Conservation (phyloP, 2,113 vertebrate species). For the Malurus melanocephalus region DNA sequence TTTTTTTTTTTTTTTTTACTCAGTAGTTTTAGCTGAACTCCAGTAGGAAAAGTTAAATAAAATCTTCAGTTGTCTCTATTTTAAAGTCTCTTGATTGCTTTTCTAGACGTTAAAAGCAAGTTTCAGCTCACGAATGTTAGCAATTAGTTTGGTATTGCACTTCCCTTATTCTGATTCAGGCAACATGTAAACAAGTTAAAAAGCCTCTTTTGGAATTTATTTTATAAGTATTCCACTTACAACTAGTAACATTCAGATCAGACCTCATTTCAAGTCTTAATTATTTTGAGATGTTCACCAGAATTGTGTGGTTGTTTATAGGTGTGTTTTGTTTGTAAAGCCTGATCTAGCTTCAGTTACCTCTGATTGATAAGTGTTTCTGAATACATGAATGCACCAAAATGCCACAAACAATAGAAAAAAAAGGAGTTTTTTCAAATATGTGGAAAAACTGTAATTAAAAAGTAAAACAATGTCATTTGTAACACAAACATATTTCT, state of each 20-base stretch:
- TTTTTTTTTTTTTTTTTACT: background rate
- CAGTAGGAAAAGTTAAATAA: background rate
- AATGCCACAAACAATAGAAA: background rate
- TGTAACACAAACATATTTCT: background rate
- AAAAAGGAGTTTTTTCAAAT: background rate
- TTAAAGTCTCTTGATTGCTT: background rate
- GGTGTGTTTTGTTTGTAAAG: background rate
- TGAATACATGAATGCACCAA: background rate
- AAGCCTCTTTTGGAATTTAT: background rate
- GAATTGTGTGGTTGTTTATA: background rate
- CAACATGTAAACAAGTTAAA: background rate
- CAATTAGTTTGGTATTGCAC: background rate
- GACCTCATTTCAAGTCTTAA: background rate
- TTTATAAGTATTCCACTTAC: background rate
- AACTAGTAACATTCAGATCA: background rate
- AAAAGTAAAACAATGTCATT: background rate
- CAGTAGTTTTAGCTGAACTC: background rate
- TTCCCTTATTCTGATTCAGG: background rate
- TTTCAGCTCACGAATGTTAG: background rate
- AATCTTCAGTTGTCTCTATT: background rate
- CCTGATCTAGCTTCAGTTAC: background rate
- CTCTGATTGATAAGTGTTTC: background rate
- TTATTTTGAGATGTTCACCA: background rate
- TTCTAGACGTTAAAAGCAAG: background rate
- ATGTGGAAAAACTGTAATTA: conserved; percentile 14